phyloP scores from a whole-genome alignment of 2,797 vertebrate species.

The Hippopotamyrus pictus region DNA sequence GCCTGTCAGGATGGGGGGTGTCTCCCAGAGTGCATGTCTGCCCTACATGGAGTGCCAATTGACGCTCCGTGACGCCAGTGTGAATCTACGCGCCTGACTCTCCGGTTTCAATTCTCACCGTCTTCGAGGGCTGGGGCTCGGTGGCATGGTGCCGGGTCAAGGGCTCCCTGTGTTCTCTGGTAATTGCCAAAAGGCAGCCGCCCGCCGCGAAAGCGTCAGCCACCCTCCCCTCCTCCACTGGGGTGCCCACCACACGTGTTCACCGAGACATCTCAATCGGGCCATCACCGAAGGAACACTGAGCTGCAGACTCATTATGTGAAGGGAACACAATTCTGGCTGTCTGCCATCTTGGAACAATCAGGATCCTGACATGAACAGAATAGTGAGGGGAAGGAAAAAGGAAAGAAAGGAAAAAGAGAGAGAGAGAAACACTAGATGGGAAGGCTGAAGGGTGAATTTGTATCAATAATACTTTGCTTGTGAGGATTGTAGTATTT shows the following conservation, averaged over 20 bases:
- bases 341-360: not conserved
- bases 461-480: not conserved
- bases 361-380: not conserved
- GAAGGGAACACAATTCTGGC: not conserved
- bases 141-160: not conserved
- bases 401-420: not conserved
- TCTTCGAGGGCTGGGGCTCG: not conserved
- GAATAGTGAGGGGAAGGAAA: not conserved
- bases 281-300: not conserved
- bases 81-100: not conserved
- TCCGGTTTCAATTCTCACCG: not conserved
- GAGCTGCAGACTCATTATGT: not conserved
- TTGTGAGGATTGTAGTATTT: not conserved
- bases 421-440: not conserved
- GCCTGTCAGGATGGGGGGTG: not conserved
- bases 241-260: not conserved
- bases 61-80: not conserved
- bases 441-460: not conserved
- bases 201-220: not conserved
- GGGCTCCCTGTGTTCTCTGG: not conserved
- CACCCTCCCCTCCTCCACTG: not conserved
- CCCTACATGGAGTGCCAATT: not conserved
- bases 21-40: not conserved
- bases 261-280: not conserved
- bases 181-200: not conserved